Evolutionary conservation across 2,797 vertebrate species (phyloP), one percentile per base, ranked within the genome.

Genomic region (Myotis pilosus): DNA sequence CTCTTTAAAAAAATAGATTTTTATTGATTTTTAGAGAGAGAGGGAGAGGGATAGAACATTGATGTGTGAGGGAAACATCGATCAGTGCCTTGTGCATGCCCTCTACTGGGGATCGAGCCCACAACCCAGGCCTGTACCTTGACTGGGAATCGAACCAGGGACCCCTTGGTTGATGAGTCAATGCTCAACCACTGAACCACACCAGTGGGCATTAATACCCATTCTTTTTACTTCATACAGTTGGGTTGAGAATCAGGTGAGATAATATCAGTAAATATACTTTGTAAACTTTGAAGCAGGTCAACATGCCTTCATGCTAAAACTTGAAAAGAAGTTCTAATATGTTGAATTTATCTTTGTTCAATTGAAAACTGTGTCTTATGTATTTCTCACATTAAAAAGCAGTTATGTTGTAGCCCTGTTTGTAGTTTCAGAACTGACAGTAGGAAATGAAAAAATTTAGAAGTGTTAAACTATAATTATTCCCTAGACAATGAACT

Each of bases 401-500:
- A 96, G 17, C 25, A 83, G 11, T 93, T 94, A 3, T 5, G 33
- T 80, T 19, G 1, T 87, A 94, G 17, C 23, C 47, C 16, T 90
- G 17, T 80, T 93, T 76, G 30, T 72, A 89, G 36, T 87, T 95
- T 82, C 51, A 80, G 11, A 94, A 90, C 69, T 90, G 36, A 89
- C 22, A 12, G 30, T 51, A 87, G 41, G 23, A 93, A 86, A 88
- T 62, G 25, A 85, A 80, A 83, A 87, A 69, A 78, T 53, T 94
- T 89, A 91, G 85, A 87, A 81, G 33, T 23, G 74, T 94, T 93
- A 64, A n/a, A 47, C 30, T 86, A 11, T 80, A 89, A 19, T 71
- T 95, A 49, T 82, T 88, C 28, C 44, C 33, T 91, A 23, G 36
- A 53, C 16, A 88, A 1, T 92, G 60, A 89, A 76, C 23, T 20